These are phyloP conservation scores for Didymodactylos carnosus DNA, from an alignment of 2,888 invertebrate genomes.

Conservation along the genomic window DNA sequence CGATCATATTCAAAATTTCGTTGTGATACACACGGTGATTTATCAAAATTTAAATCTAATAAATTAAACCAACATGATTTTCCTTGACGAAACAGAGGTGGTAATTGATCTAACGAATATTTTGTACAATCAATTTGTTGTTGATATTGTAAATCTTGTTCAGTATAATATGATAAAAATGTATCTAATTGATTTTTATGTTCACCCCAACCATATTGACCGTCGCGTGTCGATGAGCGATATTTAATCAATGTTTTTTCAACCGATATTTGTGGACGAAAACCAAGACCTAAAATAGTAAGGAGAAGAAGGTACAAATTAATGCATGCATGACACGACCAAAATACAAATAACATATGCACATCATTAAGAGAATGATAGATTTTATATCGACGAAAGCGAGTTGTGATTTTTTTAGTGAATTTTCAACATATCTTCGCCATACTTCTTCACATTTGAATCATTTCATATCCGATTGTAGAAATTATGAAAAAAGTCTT, in stretches of 20 bases:
- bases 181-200: conserved; percentile 21
- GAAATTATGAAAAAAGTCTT: no score
- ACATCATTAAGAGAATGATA: neutral
- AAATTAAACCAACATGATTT: conserved; percentile 62
- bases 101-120: conserved; percentile 34
- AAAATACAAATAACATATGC: no score
- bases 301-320: neutral
- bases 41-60: conserved; percentile 21
- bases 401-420: no score
- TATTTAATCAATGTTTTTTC: conserved; percentile 78
- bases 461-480: no score
- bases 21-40: conserved; percentile 22
- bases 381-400: no score
- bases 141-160: conserved; percentile 9
- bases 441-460: no score
- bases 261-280: conserved; percentile 81
- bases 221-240: neutral
- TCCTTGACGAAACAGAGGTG: conserved; percentile 11
- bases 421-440: no score
- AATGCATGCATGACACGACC: no score
- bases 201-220: neutral
- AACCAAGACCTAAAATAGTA: conserved; percentile 58
- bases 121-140: conserved; percentile 28
- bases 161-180: conserved; percentile 24
- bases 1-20: conserved; percentile 11